A percentile compares a stretch with the other conserved stretches of the same genome.
Conservation (phyloP, 2,888 invertebrate species). For the Panopea generosa region DNA sequence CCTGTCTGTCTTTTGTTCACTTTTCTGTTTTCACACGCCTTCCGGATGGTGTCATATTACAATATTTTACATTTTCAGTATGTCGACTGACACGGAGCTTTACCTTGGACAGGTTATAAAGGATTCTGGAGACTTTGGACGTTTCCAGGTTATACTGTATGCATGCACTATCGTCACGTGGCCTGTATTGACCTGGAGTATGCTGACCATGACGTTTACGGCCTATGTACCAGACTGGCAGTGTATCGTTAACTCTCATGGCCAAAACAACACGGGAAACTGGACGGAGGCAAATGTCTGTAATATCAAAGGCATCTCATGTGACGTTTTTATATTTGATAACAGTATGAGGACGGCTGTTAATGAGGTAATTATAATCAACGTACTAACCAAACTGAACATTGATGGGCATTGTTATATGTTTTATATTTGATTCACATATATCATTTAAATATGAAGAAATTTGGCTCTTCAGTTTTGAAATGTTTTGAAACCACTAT, state of each 20-base stretch:
- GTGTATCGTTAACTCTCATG: conserved; percentile 22
- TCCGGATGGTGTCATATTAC: too few species aligned
- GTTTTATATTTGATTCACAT: too few species aligned
- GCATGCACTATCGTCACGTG: conserved; percentile 11
- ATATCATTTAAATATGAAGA: too few species aligned
- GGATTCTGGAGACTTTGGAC: conserved; percentile 56
- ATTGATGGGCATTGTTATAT: too few species aligned
- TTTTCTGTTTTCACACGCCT: too few species aligned
- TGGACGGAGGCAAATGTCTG: too few species aligned
- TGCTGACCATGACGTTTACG: conserved; percentile 57
- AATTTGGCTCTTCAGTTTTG: too few species aligned
- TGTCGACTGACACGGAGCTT: not conserved
- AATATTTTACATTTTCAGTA: too few species aligned
- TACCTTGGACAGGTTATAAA: conserved; percentile 38
- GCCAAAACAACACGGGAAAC: too few species aligned
- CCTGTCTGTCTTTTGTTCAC: too few species aligned
- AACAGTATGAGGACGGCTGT: conserved; percentile 53
- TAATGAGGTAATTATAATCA: conserved; percentile 62
- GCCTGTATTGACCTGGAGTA: conserved; percentile 44
- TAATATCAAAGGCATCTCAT: conserved; percentile 34
- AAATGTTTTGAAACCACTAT: too few species aligned
- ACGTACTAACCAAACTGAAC: too few species aligned
- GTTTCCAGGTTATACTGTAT: conserved; percentile 43
- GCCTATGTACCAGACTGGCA: conserved; percentile 53
- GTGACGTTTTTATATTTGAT: conserved; percentile 31